Percentiles rank a stretch among this genome's conserved stretches.
Conservation (phyloP, 2,113 vertebrate genomes). For the Eulemur macaco region DNA sequence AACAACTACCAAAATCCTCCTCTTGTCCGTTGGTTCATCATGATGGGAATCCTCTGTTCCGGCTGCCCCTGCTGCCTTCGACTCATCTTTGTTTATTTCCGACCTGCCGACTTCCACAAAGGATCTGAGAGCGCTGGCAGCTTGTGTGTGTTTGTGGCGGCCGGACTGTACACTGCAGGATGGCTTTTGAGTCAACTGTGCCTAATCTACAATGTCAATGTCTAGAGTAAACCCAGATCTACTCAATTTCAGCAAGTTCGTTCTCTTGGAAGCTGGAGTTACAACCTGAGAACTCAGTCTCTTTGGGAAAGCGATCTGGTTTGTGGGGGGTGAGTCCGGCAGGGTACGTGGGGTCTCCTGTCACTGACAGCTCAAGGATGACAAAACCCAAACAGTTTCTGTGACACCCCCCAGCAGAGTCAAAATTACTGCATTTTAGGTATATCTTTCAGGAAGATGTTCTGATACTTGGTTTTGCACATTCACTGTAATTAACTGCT, state of each 20-base stretch:
- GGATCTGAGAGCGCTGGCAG: neutral
- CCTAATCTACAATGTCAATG: neutral
- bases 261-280: neutral
- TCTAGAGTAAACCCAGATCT: neutral
- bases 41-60: slow-evolving; percentile 52
- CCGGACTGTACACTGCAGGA: slow-evolving; percentile 31
- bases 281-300: neutral
- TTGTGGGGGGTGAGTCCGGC: neutral
- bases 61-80: neutral
- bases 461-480: neutral
- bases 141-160: neutral
- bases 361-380: neutral
- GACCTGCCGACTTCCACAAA: slow-evolving; percentile 54
- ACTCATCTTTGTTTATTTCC: slow-evolving; percentile 66
- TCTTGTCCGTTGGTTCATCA: neutral
- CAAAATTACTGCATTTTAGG: neutral
- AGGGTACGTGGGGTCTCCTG: fast-evolving
- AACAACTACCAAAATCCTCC: neutral
- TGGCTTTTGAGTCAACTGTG: slow-evolving; percentile 55
- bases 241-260: neutral
- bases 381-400: too few species aligned
- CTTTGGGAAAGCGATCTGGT: neutral
- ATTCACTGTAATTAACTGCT: neutral
- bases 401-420: fast-evolving
- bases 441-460: neutral